These are phyloP conservation scores for Aepyceros melampus DNA, from an alignment of 2,113 vertebrate genomes.

Conservation along the genomic window DNA sequence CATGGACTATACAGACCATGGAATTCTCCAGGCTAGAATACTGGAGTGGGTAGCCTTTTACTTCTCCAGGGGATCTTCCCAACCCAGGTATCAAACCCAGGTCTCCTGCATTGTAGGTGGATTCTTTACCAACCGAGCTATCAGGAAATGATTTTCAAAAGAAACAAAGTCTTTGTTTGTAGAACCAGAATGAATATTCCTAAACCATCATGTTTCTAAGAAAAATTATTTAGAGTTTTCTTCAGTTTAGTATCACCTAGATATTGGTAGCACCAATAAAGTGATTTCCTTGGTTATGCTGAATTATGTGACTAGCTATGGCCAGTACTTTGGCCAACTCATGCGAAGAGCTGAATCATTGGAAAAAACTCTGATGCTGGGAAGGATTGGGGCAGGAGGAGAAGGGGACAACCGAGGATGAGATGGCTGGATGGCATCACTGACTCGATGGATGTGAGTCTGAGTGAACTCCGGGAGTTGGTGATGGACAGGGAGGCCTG, in stretches of 20 bases:
- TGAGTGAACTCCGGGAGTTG: too few species aligned
- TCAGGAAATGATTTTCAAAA: neutral
- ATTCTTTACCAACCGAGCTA: neutral
- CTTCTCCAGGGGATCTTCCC: neutral
- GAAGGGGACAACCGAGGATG: too few species aligned
- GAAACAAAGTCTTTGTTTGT: neutral
- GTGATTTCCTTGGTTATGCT: neutral
- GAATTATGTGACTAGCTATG: neutral
- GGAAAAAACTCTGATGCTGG: too few species aligned
- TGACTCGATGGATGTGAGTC: too few species aligned
- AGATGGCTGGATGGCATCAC: too few species aligned
- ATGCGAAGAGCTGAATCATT: too few species aligned
- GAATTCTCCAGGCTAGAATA: neutral
- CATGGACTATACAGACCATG: neutral
- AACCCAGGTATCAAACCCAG: neutral
- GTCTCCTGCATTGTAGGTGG: neutral
- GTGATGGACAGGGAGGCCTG: too few species aligned
- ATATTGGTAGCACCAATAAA: neutral
- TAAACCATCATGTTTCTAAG: neutral
- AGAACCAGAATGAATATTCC: neutral
- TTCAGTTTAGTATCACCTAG: neutral
- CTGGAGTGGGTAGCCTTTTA: neutral
- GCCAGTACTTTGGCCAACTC: too few species aligned
- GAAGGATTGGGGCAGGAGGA: too few species aligned
- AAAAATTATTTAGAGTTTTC: neutral